These are phyloP conservation scores for Cryptus armator DNA, from an alignment of 2,888 invertebrate species.

Conservation along the genomic window DNA sequence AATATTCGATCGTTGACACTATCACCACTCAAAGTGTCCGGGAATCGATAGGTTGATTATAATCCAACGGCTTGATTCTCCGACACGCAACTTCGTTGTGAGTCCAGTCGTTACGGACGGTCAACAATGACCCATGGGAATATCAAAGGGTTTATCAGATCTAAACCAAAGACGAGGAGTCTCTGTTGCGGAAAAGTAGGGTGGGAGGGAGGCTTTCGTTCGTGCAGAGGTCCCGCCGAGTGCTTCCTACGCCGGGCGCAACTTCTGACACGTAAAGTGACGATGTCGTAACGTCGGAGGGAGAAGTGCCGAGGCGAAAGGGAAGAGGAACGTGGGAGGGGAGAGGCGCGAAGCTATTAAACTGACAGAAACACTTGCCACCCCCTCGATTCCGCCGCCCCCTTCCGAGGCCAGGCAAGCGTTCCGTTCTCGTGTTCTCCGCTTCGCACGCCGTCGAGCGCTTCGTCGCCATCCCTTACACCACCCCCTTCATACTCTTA, in stretches of 20 bases:
- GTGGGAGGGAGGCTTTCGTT: conserved; percentile 26
- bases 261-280: conserved; percentile 84
- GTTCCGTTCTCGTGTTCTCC: conserved; percentile 69
- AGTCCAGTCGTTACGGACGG: conserved; percentile 55
- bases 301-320: conserved; percentile 70
- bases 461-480: conserved; percentile 59
- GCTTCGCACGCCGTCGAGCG: conserved; percentile 63
- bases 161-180: conserved; percentile 72
- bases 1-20: not conserved
- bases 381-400: conserved; percentile 77
- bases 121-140: conserved; percentile 77
- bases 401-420: conserved; percentile 63
- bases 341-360: conserved; percentile 84
- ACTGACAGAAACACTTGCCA: conserved; percentile 86
- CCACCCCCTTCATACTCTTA: conserved; percentile 64
- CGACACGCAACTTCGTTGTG: conserved; percentile 61
- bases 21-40: not conserved
- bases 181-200: conserved; percentile 34
- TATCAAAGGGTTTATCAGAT: conserved; percentile 83
- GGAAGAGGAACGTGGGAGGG: conserved; percentile 66
- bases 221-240: conserved; percentile 58
- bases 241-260: conserved; percentile 72
- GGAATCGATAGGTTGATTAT: conserved; percentile 68
- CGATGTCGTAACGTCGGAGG: conserved; percentile 83
- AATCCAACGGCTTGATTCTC: conserved; percentile 62